Evolutionary conservation across 2,888 invertebrate genomes (phyloP).

Genomic region (Chloromyia formosa): DNA sequence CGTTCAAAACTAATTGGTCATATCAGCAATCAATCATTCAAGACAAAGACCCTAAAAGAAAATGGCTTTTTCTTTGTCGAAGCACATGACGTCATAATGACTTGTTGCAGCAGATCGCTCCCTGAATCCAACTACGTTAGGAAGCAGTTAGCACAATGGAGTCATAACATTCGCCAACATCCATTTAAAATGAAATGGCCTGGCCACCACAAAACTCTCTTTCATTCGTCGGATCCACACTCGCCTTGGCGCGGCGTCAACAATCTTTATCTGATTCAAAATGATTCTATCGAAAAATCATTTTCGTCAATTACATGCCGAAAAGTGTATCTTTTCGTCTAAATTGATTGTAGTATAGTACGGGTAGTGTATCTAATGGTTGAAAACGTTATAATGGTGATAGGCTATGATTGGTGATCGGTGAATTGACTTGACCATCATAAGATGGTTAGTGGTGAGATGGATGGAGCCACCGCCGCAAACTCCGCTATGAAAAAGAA

Average conservation of each 20-base stretch:
- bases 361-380: neutral
- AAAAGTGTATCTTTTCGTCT: neutral
- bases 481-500: neutral
- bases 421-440: neutral
- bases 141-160: no score
- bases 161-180: neutral
- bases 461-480: neutral
- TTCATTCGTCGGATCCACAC: neutral
- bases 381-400: neutral
- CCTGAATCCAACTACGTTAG: no score
- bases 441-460: neutral
- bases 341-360: conserved; percentile 1
- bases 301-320: conserved; percentile 12
- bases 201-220: neutral
- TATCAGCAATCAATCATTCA: conserved; percentile 12
- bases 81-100: no score
- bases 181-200: neutral
- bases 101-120: no score
- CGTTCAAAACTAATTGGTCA: neutral
- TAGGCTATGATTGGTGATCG: neutral
- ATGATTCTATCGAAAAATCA: neutral
- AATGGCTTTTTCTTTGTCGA: no score
- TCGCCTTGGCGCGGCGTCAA: no score
- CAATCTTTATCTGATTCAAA: conserved; percentile 7
- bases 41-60: no score